A percentile compares a stretch with the other conserved stretches of the same genome.
phyloP scores from a whole-genome alignment of 2,113 vertebrate species.

The Notiomystis cincta region DNA sequence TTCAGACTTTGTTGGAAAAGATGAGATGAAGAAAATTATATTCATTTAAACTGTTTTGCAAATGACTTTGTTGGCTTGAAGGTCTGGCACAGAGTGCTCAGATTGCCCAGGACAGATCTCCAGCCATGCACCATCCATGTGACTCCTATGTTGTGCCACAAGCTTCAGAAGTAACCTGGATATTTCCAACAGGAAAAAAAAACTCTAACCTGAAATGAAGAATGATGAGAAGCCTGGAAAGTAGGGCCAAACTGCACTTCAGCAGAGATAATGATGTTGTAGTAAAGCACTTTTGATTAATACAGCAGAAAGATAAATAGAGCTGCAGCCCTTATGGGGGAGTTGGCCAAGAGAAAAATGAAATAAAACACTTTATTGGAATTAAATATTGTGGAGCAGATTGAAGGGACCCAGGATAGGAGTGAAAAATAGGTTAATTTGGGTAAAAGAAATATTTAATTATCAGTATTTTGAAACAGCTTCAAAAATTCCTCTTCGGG shows the following conservation, averaged over 20 bases:
- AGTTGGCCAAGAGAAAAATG: neutral
- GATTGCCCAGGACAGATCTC: neutral
- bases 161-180: neutral
- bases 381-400: neutral
- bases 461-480: neutral
- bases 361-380: neutral
- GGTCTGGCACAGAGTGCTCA: neutral
- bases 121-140: neutral
- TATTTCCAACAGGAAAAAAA: neutral
- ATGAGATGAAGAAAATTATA: neutral
- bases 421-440: neutral
- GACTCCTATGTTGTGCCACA: neutral
- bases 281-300: neutral
- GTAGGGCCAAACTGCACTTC: neutral
- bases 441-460: neutral
- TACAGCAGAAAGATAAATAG: neutral
- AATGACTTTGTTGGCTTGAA: neutral
- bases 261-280: neutral
- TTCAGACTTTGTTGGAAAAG: neutral
- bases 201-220: neutral
- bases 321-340: fast-evolving
- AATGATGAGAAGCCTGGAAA: neutral
- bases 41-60: neutral
- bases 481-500: neutral
- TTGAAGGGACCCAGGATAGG: neutral